Evolutionary conservation across 2,113 vertebrate genomes (phyloP).

Genomic region (Pseudopipra pipra): DNA sequence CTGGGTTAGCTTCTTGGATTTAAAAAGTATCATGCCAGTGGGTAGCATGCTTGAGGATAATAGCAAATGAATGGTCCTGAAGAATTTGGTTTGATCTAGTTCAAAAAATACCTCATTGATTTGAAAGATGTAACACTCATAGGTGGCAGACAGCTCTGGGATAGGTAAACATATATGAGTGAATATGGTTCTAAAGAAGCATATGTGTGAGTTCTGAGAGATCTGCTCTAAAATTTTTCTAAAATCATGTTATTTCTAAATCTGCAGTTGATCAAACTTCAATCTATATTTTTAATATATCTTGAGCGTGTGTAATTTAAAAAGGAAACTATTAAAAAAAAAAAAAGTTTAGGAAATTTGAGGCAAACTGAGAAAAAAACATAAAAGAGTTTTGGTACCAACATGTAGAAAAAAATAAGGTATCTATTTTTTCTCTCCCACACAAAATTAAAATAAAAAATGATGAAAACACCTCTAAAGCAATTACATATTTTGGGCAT

Average conservation of each 20-base stretch:
- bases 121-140: background rate
- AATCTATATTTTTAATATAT: background rate
- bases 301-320: background rate
- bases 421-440: background rate
- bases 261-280: background rate
- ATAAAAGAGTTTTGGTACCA: background rate
- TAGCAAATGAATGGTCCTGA: background rate
- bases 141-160: background rate
- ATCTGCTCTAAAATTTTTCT: background rate
- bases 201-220: background rate
- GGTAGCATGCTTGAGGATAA: background rate
- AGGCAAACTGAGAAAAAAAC: background rate
- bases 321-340: background rate
- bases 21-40: background rate
- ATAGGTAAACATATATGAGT: background rate
- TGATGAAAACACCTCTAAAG: background rate
- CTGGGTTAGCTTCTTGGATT: background rate
- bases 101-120: background rate
- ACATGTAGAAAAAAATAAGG: background rate
- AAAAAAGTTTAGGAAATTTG: background rate
- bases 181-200: background rate
- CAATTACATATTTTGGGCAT: background rate
- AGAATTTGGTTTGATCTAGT: background rate
- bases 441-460: background rate
- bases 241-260: background rate